These are phyloP conservation scores for Pseudomyrmex dendroicus DNA, from an alignment of 1,140 invertebrate genomes.

Conservation along the genomic window DNA sequence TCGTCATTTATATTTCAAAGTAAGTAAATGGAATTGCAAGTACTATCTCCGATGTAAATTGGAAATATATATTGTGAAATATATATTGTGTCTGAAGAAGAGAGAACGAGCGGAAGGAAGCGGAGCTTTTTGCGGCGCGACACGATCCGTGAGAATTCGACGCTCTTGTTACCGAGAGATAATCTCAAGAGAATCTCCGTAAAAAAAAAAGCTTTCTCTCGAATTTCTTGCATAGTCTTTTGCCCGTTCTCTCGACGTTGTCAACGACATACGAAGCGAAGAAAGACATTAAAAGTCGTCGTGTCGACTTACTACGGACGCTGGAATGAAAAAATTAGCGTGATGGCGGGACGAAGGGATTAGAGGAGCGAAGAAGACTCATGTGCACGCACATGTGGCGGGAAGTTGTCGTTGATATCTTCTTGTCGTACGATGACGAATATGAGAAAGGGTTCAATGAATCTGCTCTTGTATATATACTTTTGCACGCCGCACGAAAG, in stretches of 20 bases:
- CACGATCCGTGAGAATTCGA: constrained; percentile 43
- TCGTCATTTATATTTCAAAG: background rate
- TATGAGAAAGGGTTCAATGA: constrained; percentile 70
- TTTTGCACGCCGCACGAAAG: constrained; percentile 48
- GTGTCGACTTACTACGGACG: constrained; percentile 40
- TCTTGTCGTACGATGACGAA: constrained; percentile 68
- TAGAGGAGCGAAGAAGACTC: background rate
- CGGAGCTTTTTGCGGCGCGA: constrained; percentile 5
- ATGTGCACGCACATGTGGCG: constrained; percentile 75
- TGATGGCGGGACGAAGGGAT: constrained; percentile 49
- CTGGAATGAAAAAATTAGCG: constrained; percentile 36
- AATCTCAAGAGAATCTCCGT: constrained; percentile 12
- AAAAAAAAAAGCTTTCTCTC: constrained; percentile 27
- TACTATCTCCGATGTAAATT: background rate
- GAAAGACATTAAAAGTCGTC: constrained; percentile 54
- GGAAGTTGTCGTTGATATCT: constrained; percentile 77
- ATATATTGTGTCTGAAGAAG: too few species aligned
- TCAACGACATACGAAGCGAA: constrained; percentile 6
- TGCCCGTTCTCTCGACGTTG: background rate
- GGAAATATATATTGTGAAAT: too few species aligned
- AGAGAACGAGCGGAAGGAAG: background rate
- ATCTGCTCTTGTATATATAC: constrained; percentile 61
- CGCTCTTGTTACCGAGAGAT: background rate
- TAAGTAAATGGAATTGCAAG: background rate
- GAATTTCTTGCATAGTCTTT: background rate